Percentiles rank a stretch among this genome's conserved stretches.
Conservation (phyloP, 2,888 invertebrate genomes). For the Eumerus sabulonum region DNA sequence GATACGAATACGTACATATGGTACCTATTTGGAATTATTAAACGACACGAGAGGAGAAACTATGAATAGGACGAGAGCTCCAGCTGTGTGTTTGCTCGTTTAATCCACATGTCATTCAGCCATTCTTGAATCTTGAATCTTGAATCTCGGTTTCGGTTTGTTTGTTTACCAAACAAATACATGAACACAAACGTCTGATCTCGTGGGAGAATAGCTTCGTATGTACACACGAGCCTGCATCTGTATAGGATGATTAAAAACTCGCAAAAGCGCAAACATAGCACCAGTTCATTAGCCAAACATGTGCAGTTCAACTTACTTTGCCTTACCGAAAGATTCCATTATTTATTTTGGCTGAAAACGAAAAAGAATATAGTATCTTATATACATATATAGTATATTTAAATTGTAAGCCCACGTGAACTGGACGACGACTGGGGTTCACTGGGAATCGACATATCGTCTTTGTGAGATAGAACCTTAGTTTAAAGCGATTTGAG, state of each 20-base stretch:
- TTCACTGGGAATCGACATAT: too few species aligned
- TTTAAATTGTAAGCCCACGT: too few species aligned
- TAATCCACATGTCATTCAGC: slow-evolving; percentile 54
- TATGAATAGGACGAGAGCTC: slow-evolving; percentile 1
- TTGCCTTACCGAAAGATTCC: slow-evolving; percentile 36
- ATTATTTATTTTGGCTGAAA: slow-evolving; percentile 29
- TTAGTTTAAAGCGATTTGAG: too few species aligned
- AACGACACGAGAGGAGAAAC: too few species aligned
- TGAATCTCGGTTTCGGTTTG: too few species aligned
- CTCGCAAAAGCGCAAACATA: slow-evolving; percentile 51
- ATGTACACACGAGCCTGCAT: slow-evolving; percentile 5
- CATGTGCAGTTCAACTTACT: slow-evolving; percentile 19
- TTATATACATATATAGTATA: too few species aligned
- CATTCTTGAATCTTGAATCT: slow-evolving; percentile 41
- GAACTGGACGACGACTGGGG: too few species aligned
- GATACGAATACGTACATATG: too few species aligned
- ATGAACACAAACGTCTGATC: not conserved
- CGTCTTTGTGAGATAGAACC: too few species aligned
- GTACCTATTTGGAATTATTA: too few species aligned
- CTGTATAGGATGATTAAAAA: slow-evolving; percentile 28
- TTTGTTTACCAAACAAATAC: slow-evolving; percentile 55
- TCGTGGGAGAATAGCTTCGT: too few species aligned
- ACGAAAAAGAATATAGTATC: slow-evolving; percentile 1
- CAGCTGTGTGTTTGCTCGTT: slow-evolving; percentile 47
- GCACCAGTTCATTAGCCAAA: slow-evolving; percentile 27